phyloP scores from a whole-genome alignment of 1,140 invertebrate species.

The Drosophila ohnishii region DNA sequence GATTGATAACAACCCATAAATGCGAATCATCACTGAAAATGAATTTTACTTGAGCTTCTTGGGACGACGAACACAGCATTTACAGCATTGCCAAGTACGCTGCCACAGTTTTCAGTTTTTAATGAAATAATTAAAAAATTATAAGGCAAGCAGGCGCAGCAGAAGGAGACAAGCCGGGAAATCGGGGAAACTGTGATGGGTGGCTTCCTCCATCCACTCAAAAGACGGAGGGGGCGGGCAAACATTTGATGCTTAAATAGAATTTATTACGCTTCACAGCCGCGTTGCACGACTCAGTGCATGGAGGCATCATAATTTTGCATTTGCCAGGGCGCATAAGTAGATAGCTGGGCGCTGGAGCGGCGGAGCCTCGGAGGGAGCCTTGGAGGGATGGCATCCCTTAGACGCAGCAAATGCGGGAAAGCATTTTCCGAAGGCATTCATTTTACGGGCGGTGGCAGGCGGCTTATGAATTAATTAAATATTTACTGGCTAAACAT shows the following conservation, averaged over 20 bases:
- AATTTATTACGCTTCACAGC: slow-evolving; percentile 68
- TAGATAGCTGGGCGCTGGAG: slow-evolving; percentile 27
- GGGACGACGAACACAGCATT: slow-evolving; percentile 55
- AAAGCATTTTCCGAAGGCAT: slow-evolving; percentile 35
- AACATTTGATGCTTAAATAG: slow-evolving; percentile 53
- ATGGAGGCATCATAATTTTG: slow-evolving; percentile 67
- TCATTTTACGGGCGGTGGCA: slow-evolving; percentile 44
- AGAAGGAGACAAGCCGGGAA: slow-evolving; percentile 15
- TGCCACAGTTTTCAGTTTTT: slow-evolving; percentile 59
- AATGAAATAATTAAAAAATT: slow-evolving; percentile 61
- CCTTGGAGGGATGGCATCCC: slow-evolving; percentile 2
- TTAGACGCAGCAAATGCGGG: slow-evolving; percentile 11
- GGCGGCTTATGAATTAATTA: slow-evolving; percentile 75
- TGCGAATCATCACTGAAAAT: slow-evolving; percentile 29
- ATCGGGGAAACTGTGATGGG: background rate
- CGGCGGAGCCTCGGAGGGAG: background rate
- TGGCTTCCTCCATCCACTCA: background rate
- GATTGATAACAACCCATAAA: slow-evolving; percentile 28
- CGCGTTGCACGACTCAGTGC: slow-evolving; percentile 43
- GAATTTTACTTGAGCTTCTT: slow-evolving; percentile 9
- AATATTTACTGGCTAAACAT: slow-evolving; percentile 75
- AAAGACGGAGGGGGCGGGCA: slow-evolving; percentile 21
- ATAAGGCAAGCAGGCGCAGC: slow-evolving; percentile 13
- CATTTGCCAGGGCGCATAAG: slow-evolving; percentile 53
- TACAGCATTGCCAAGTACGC: slow-evolving; percentile 69